phyloP scores from a whole-genome alignment of 2,888 invertebrate genomes.

The Trichogramma evanescens region DNA sequence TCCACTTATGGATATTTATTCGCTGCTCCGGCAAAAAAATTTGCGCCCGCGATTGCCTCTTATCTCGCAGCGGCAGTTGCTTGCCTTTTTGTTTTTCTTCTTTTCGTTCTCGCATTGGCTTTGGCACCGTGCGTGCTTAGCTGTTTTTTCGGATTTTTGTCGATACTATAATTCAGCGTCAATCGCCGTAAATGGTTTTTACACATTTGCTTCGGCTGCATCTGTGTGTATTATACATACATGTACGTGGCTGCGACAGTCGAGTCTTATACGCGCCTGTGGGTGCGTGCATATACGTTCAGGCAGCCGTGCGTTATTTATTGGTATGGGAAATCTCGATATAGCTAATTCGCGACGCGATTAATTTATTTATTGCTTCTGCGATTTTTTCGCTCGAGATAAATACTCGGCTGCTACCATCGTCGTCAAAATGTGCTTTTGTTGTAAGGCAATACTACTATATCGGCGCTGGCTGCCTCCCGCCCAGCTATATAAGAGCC shows the following conservation, averaged over 20 bases:
- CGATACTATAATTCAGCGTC: constrained; percentile 16
- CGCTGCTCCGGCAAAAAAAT: background rate
- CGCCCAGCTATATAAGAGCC: too few relatives aligned
- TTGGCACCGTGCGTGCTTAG: background rate
- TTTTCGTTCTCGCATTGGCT: background rate
- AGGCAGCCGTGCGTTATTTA: background rate
- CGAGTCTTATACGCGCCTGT: background rate
- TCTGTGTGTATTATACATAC: too few relatives aligned
- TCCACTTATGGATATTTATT: constrained; percentile 7
- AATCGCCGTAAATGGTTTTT: constrained; percentile 2
- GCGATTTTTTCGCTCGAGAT: background rate
- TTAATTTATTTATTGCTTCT: constrained; percentile 17
- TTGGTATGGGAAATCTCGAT: background rate
- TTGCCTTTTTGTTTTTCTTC: background rate
- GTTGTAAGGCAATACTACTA: too few relatives aligned
- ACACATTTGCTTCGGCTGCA: too few relatives aligned
- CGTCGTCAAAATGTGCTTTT: too few relatives aligned
- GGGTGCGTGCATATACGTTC: too few relatives aligned
- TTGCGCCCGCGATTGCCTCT: constrained; percentile 2
- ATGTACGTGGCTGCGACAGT: too few relatives aligned
- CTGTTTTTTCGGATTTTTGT: constrained; percentile 11
- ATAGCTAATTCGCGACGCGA: constrained; percentile 11
- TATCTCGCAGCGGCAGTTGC: background rate
- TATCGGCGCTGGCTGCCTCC: too few relatives aligned
- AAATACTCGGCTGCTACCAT: background rate